Evolutionary conservation across 2,113 vertebrate species (phyloP).

Genomic region (Psammodynastes pulverulentus): DNA sequence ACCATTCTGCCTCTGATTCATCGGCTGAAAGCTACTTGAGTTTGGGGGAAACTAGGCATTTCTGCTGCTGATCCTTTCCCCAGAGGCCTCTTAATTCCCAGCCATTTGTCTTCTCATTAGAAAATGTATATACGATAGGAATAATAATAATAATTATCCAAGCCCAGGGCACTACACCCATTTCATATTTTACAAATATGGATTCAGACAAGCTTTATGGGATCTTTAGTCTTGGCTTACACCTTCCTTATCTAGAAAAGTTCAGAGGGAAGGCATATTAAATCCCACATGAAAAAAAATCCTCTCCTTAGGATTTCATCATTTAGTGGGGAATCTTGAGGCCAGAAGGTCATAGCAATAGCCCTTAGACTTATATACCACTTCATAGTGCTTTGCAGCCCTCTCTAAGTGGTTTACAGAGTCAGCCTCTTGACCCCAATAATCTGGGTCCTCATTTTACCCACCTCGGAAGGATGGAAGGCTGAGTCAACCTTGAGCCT

Average conservation of each 20-base stretch:
- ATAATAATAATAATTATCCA: rapidly evolving
- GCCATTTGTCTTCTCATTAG: rapidly evolving
- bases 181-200: neutral
- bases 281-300: neutral
- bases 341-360: conserved; percentile 37
- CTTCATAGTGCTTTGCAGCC: too few species aligned
- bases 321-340: neutral
- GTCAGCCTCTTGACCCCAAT: too few species aligned
- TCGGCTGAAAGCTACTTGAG: neutral
- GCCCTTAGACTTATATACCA: too few species aligned
- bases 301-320: neutral
- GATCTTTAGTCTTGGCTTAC: neutral
- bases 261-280: rapidly evolving
- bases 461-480: too few species aligned
- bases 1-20: neutral
- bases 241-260: neutral
- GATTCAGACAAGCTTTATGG: neutral
- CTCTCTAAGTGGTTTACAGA: too few species aligned
- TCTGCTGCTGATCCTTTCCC: conserved; percentile 2
- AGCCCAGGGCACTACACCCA: neutral
- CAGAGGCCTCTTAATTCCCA: neutral
- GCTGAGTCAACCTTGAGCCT: too few species aligned
- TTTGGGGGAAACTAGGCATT: neutral
- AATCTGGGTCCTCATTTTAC: too few species aligned
- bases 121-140: rapidly evolving